phyloP scores from a whole-genome alignment of 1,140 invertebrate genomes.

The Anoplolepis gracilipes region DNA sequence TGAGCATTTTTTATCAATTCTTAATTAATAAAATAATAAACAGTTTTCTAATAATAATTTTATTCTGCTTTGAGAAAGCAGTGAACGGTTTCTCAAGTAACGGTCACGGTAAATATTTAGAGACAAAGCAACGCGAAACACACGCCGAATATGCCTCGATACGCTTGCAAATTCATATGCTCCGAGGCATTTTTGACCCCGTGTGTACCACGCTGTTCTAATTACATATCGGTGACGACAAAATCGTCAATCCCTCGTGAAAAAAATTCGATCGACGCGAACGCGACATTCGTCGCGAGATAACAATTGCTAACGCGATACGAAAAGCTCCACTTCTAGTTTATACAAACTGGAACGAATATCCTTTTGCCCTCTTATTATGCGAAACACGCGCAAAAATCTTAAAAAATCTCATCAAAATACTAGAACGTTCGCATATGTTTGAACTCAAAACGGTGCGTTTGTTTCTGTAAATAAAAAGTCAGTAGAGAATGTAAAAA shows the following conservation, averaged over 20 bases:
- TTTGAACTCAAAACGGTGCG: background rate
- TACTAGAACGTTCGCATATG: background rate
- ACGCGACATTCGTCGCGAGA: conserved; percentile 35
- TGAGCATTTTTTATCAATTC: no score
- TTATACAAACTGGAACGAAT: background rate
- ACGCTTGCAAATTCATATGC: no score
- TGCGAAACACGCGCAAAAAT: no score
- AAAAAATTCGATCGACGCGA: conserved; percentile 27
- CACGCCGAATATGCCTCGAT: no score
- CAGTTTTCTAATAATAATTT: no score
- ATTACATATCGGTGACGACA: conserved; percentile 43
- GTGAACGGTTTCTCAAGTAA: no score
- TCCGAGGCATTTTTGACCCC: no score
- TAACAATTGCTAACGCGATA: conserved; percentile 17
- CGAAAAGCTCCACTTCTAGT: background rate
- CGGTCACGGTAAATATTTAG: no score
- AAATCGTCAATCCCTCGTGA: background rate
- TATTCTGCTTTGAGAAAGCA: no score
- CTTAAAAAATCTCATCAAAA: background rate
- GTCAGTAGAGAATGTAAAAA: background rate
- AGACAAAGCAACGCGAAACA: no score
- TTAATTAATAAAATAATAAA: no score
- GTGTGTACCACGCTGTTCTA: conserved; percentile 5
- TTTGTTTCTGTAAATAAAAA: background rate
- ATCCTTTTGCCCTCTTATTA: conserved; percentile 17